Conservation (phyloP, 1,140 invertebrate genomes). For the Propsilocerus akamusi region DNA sequence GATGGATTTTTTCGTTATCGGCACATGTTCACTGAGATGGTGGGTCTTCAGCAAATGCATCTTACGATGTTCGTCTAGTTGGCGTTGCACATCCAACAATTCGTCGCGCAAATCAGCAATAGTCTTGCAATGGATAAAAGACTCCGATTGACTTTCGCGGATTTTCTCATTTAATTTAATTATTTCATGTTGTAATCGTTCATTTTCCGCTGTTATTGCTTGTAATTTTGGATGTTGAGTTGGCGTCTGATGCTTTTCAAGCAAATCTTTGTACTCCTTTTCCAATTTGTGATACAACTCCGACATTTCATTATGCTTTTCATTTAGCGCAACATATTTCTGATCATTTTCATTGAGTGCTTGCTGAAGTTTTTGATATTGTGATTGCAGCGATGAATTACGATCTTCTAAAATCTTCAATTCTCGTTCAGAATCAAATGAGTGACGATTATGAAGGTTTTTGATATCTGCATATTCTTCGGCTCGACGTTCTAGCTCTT, state of each 20-base stretch:
- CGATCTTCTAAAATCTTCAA: background rate
- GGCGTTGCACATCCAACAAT: too few relatives aligned
- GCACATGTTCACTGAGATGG: background rate
- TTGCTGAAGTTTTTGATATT: background rate
- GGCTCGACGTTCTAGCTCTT: background rate
- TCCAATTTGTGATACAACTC: background rate
- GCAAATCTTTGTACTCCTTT: background rate
- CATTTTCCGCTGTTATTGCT: background rate
- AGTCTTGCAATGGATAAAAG: background rate
- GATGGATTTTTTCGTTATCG: background rate
- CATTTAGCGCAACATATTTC: background rate
- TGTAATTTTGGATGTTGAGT: background rate
- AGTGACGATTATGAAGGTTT: background rate
- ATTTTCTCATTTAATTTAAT: background rate
- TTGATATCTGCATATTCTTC: background rate
- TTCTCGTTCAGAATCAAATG: background rate
- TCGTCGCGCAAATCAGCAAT: background rate
- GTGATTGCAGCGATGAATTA: background rate
- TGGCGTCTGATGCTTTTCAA: background rate
- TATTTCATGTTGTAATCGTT: background rate
- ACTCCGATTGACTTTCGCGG: background rate
- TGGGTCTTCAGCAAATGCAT: background rate
- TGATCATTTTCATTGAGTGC: background rate
- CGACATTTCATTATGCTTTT: background rate
- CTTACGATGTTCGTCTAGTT: too few relatives aligned